Evolutionary conservation across 2,888 invertebrate genomes (phyloP).

Genomic region (Dryococelus australis): DNA sequence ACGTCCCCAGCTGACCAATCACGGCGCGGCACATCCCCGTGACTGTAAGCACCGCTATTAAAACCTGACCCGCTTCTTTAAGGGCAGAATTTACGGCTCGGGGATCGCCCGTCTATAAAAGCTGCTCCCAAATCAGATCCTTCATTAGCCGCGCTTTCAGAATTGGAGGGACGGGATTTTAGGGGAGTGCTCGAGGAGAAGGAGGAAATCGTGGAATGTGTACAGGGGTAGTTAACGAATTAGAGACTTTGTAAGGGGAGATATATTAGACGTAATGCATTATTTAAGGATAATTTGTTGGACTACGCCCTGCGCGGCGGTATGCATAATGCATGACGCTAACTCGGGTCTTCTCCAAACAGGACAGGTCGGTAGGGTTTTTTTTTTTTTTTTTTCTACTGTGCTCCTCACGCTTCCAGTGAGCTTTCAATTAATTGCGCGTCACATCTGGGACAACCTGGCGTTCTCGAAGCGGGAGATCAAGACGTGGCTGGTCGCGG

Average conservation of each 20-base stretch:
- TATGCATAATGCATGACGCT: slow-evolving; percentile 28
- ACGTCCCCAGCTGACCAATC: slow-evolving; percentile 1
- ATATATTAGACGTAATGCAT: slow-evolving; percentile 29
- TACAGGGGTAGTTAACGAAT: slow-evolving; percentile 20
- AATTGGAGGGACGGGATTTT: not conserved
- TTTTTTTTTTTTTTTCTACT: not conserved
- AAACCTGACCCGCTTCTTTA: slow-evolving; percentile 1
- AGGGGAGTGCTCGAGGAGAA: not conserved
- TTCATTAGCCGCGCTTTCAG: not conserved
- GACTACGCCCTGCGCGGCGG: not conserved
- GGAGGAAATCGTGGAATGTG: slow-evolving; percentile 10
- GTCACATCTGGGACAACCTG: not conserved
- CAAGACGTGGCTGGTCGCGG: too few relatives aligned
- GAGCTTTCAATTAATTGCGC: slow-evolving; percentile 16
- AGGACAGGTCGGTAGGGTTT: not conserved
- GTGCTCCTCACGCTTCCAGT: not conserved
- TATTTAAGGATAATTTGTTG: slow-evolving; percentile 29
- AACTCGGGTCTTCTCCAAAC: slow-evolving; percentile 16
- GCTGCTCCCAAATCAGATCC: slow-evolving; percentile 16
- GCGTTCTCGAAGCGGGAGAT: too few relatives aligned
- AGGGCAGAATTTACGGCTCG: not conserved
- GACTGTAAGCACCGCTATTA: not conserved
- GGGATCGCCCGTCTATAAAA: not conserved
- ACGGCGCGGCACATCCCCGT: not conserved
- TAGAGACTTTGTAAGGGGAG: slow-evolving; percentile 21